Conservation (phyloP, 2,888 invertebrate genomes). For the Oxyteleia sp. region DNA sequence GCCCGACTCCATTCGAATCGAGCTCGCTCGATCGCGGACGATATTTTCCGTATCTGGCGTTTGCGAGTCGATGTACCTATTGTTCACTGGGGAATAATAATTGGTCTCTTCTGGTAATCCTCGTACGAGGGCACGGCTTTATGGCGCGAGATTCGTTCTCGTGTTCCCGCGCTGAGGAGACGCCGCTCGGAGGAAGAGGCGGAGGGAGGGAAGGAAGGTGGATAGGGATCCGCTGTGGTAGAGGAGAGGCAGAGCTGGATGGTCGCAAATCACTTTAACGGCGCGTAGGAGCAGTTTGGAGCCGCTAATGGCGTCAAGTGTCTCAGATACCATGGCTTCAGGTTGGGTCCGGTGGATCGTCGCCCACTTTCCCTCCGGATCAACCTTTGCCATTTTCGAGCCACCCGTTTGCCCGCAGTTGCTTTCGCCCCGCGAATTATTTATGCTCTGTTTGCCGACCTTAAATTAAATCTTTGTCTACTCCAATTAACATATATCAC, state of each 20-base stretch:
- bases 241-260: slow-evolving; percentile 73
- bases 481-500: slow-evolving; percentile 70
- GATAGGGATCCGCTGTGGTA: slow-evolving; percentile 37
- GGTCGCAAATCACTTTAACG: slow-evolving; percentile 87
- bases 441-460: slow-evolving; percentile 66
- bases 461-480: slow-evolving; percentile 71
- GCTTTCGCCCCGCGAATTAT: slow-evolving; percentile 50
- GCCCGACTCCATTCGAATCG: slow-evolving; percentile 55
- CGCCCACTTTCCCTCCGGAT: slow-evolving; percentile 44
- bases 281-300: slow-evolving; percentile 85
- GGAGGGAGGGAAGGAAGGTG: slow-evolving; percentile 48
- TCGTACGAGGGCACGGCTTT: slow-evolving; percentile 61
- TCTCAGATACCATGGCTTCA: slow-evolving; percentile 84
- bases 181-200: slow-evolving; percentile 56
- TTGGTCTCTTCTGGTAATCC: slow-evolving; percentile 79
- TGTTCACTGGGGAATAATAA: slow-evolving; percentile 80
- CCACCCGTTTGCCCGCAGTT: slow-evolving; percentile 42
- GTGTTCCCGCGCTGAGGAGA: slow-evolving; percentile 61
- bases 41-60: slow-evolving; percentile 70
- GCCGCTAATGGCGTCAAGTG: slow-evolving; percentile 87
- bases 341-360: slow-evolving; percentile 80
- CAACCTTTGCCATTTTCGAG: slow-evolving; percentile 63
- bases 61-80: slow-evolving; percentile 70
- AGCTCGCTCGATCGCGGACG: slow-evolving; percentile 64
- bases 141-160: slow-evolving; percentile 68